A percentile compares a stretch with the other conserved stretches of the same genome.
These are phyloP conservation scores for Hermatobates lingyangjiaoensis DNA, from an alignment of 1,140 invertebrate genomes.

Conservation along the genomic window DNA sequence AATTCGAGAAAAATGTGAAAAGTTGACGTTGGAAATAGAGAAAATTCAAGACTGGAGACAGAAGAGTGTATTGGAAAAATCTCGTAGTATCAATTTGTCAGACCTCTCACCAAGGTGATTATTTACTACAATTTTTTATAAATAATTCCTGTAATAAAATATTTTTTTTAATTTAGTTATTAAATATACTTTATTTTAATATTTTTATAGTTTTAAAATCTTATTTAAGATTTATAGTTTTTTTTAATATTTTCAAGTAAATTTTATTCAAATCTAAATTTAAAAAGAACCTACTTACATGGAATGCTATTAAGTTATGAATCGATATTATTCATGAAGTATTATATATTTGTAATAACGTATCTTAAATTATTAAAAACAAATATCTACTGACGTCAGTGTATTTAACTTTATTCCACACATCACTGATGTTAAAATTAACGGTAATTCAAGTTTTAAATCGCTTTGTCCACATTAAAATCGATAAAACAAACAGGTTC, in stretches of 20 bases:
- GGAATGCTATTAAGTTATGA: too few species aligned
- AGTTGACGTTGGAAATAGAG: slow-evolving; percentile 13
- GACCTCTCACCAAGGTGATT: background rate
- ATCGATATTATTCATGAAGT: too few species aligned
- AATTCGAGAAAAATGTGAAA: slow-evolving; percentile 17
- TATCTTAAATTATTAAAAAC: too few species aligned
- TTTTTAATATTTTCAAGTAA: background rate
- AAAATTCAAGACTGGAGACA: background rate
- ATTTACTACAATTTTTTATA: background rate
- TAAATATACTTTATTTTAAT: background rate
- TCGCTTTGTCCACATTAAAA: too few species aligned
- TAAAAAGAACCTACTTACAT: too few species aligned
- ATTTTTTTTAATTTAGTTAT: background rate
- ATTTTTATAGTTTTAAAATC: background rate
- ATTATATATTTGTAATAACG: too few species aligned
- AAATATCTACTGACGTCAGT: too few species aligned
- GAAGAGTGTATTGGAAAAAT: background rate
- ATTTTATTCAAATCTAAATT: background rate
- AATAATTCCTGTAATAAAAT: background rate
- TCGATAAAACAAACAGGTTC: too few species aligned
- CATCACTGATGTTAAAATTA: too few species aligned
- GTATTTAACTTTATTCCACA: too few species aligned
- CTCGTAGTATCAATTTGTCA: background rate
- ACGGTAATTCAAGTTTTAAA: too few species aligned
- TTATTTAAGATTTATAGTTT: background rate